Base-by-base conservation (phyloP, 2,888 invertebrate species). In the Bembecia ichneumoniformis region DNA sequence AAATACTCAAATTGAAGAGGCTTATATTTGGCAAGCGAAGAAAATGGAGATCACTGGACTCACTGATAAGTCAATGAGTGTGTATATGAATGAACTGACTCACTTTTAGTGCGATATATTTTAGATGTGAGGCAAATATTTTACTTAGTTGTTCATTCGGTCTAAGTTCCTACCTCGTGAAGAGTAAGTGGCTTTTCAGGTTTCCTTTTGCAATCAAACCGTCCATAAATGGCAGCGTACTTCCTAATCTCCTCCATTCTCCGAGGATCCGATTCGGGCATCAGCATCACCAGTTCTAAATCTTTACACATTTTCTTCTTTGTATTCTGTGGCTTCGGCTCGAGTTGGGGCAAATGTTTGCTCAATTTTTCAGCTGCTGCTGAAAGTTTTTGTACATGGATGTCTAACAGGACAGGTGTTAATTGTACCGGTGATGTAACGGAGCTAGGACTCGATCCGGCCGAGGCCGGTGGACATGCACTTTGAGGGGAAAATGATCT, bases 171-270 rank as follows among this genome's bases (percentile, higher is more conserved):
- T 60, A 93, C 96, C 91, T 99, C 99, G 77, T 99, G 99, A 49
- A 98, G 83, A 5, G 98, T 98, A 57, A 99, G 89, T 0, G 98
- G 98, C 74, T 98, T 98, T 80, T 98, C 97, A 0, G 97, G 96
- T 65, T 96, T 95, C 66, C 99, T 89, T 79, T 98, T 98, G 70
- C 98, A 98, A 75, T 99, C 99, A 78, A 98, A 98, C 57, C 99
- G 90, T 3, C 99, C 98, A 72, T 99, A 99, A 62, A 99, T 99
- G 35, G 98, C 98, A 1, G 98, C 96, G 78, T 96, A 99, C 80
- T 96, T 95, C 68, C 98, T 89, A 52, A 97, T 96, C 77, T 96
- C 95, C 58, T 97, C 97, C 94, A 98, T 94, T 65, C 97, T 87
- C 52, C 93, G 86, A 0, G 98, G 96, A 77, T 97, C 95, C 10